phyloP scores from a whole-genome alignment of 2,888 invertebrate species.

The Sarcophaga variegata region DNA sequence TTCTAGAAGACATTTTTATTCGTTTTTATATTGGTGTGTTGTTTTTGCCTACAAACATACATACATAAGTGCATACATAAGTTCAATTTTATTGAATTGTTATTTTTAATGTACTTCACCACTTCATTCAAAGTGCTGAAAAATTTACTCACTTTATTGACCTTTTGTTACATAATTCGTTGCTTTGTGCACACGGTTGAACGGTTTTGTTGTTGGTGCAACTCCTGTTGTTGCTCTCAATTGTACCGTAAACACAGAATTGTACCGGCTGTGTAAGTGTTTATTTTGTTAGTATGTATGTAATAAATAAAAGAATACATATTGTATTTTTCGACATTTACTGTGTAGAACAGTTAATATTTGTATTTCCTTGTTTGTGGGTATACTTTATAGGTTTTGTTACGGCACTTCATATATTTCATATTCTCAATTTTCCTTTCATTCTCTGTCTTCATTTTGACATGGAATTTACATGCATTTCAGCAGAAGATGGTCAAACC shows the following conservation, averaged over 20 bases:
- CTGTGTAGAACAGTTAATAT: too few relatives aligned
- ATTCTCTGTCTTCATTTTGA: slow-evolving; percentile 9
- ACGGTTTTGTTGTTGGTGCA: slow-evolving; percentile 33
- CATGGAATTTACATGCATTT: slow-evolving; percentile 56
- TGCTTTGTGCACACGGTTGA: slow-evolving; percentile 58
- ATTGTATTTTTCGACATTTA: too few relatives aligned
- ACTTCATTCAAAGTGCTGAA: slow-evolving; percentile 6
- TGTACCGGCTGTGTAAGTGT: neutral
- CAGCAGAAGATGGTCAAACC: slow-evolving; percentile 36
- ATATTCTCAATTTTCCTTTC: too few relatives aligned
- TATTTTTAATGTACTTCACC: slow-evolving; percentile 47
- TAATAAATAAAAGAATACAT: too few relatives aligned
- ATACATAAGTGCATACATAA: neutral
- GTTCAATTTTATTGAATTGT: slow-evolving; percentile 26
- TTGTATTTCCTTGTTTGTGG: too few relatives aligned
- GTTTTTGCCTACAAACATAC: neutral
- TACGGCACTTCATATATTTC: too few relatives aligned
- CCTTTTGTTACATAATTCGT: slow-evolving; percentile 24
- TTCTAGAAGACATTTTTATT: too few relatives aligned
- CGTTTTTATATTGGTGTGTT: too few relatives aligned
- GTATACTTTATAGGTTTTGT: too few relatives aligned
- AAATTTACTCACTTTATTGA: neutral
- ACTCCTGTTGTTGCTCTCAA: slow-evolving; percentile 6
- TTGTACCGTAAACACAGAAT: slow-evolving; percentile 1
- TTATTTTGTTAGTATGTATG: neutral